Percentiles rank a stretch among this genome's conserved stretches.
phyloP scores from a whole-genome alignment of 2,797 vertebrate species.

The Eulemur coronatus region DNA sequence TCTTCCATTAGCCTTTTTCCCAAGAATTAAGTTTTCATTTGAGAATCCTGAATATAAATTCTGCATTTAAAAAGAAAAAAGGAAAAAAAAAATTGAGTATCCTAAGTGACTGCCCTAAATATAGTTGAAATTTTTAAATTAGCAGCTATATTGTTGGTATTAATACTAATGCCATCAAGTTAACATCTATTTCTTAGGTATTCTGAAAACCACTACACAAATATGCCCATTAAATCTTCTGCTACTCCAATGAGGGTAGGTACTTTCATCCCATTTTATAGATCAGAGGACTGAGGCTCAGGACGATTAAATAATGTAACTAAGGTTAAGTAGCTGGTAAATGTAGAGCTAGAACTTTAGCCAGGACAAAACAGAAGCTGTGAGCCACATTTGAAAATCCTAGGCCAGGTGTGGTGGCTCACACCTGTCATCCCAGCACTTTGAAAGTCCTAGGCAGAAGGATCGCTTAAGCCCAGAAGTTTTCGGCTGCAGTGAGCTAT shows the following conservation, averaged over 20 bases:
- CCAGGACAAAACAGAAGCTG: not conserved
- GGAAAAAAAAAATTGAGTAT: not conserved
- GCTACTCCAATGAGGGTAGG: not conserved
- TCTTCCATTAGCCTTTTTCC: not conserved
- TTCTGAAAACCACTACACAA: slow-evolving; percentile 28
- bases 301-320: not conserved
- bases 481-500: not conserved
- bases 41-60: slow-evolving; percentile 12
- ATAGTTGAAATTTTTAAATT: not conserved
- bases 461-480: not conserved
- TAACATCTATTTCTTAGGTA: not conserved
- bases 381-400: not conserved
- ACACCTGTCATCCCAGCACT: not conserved
- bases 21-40: slow-evolving; percentile 38
- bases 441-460: not conserved
- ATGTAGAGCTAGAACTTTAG: not conserved
- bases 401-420: not conserved
- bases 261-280: not conserved
- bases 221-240: slow-evolving; percentile 19
- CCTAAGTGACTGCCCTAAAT: not conserved
- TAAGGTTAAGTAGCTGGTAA: not conserved
- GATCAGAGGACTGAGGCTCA: not conserved
- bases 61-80: not conserved
- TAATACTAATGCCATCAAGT: not conserved
- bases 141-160: not conserved